Conservation (phyloP, 2,888 invertebrate genomes). For the Pristionchus maxplancki region DNA sequence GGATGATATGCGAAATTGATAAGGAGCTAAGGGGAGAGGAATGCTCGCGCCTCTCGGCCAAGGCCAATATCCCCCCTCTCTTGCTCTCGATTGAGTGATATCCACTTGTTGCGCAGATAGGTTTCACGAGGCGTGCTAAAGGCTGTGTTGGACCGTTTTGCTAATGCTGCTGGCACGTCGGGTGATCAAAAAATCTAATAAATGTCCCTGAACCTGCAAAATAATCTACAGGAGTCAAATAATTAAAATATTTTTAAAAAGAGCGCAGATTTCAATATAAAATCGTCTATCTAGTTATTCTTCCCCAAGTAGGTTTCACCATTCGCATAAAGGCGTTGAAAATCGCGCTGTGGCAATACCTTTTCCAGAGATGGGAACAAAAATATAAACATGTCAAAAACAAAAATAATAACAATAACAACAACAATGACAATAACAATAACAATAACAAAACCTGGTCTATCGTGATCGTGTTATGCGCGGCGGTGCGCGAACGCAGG, state of each 20-base stretch:
- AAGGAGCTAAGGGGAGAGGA: background rate
- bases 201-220: background rate
- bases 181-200: background rate
- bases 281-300: no score
- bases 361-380: no score
- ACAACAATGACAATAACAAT: no score
- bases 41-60: background rate
- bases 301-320: no score
- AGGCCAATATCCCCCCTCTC: background rate
- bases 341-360: no score
- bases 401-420: no score
- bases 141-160: background rate
- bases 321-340: no score
- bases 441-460: conserved; percentile 55
- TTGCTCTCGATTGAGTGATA: background rate
- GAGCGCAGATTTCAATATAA: no score
- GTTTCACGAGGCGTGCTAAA: background rate
- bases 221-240: no score
- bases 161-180: background rate
- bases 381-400: no score
- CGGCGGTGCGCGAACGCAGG: conserved; percentile 56
- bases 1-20: conserved; percentile 34
- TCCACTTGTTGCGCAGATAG: background rate
- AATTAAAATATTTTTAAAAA: no score
- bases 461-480: conserved; percentile 56